Conservation (phyloP, 2,113 vertebrate genomes). For the Notarius lentiginosus region DNA sequence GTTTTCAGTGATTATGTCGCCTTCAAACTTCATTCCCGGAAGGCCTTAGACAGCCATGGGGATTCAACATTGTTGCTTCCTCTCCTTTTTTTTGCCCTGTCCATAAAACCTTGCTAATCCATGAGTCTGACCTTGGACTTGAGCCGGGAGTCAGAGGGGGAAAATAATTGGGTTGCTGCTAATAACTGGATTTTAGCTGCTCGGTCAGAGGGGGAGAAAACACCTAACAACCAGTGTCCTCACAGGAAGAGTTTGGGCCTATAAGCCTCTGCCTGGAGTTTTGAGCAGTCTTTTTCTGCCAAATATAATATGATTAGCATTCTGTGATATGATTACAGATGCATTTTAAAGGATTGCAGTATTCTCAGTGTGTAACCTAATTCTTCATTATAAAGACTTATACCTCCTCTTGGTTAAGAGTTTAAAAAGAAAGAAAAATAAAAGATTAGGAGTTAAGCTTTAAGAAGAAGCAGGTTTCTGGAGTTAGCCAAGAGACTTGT, state of each 20-base stretch:
- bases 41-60: slow-evolving; percentile 64
- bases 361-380: slow-evolving; percentile 69
- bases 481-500: slow-evolving; percentile 21
- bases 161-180: slow-evolving; percentile 79
- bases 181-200: slow-evolving; percentile 82
- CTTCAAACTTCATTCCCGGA: slow-evolving; percentile 70
- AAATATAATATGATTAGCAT: slow-evolving; percentile 73
- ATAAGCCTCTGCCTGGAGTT: slow-evolving; percentile 64
- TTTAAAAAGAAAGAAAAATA: slow-evolving; percentile 6
- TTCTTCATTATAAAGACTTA: slow-evolving; percentile 68
- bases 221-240: slow-evolving; percentile 64
- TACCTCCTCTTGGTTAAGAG: slow-evolving; percentile 52
- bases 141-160: slow-evolving; percentile 69
- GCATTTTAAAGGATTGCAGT: slow-evolving; percentile 60
- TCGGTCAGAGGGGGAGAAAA: slow-evolving; percentile 58
- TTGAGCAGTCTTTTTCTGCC: slow-evolving; percentile 55
- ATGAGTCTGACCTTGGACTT: slow-evolving; percentile 77
- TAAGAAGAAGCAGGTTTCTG: slow-evolving; percentile 17
- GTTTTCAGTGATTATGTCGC: slow-evolving; percentile 66
- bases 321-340: slow-evolving; percentile 66
- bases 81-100: slow-evolving; percentile 64
- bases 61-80: slow-evolving; percentile 70
- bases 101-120: slow-evolving; percentile 76
- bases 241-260: slow-evolving; percentile 55
- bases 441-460: slow-evolving; percentile 1